Percentiles rank a stretch among this genome's conserved stretches.
Evolutionary conservation across 2,888 invertebrate genomes (phyloP).

Genomic region (Synergus japonicus): DNA sequence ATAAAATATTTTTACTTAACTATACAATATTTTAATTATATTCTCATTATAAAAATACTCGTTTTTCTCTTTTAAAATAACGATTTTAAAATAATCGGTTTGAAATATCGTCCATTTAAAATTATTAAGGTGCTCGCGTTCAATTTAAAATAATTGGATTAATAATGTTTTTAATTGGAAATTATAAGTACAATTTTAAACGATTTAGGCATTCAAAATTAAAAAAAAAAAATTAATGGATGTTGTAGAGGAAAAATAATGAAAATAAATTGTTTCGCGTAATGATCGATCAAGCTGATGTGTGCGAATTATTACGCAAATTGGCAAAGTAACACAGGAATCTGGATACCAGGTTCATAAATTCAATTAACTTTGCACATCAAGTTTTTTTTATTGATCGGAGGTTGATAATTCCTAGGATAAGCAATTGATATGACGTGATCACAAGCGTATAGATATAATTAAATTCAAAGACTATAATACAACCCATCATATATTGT

Average conservation of each 20-base stretch:
- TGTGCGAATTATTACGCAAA: not conserved
- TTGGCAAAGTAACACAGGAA: slow-evolving; percentile 15
- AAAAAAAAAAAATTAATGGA: not conserved
- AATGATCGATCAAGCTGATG: not conserved
- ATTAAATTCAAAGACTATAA: not conserved
- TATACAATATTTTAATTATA: no score
- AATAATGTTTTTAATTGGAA: no score
- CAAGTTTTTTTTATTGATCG: not conserved
- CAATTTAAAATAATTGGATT: no score
- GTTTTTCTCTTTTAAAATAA: not conserved
- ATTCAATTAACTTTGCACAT: slow-evolving; percentile 11
- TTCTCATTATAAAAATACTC: no score
- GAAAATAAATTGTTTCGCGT: not conserved
- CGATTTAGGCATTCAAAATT: not conserved
- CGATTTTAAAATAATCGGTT: no score
- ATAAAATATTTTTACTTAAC: not conserved
- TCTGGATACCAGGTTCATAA: not conserved
- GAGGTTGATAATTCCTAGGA: not conserved
- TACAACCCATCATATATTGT: not conserved
- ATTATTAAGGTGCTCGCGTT: no score
- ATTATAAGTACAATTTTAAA: not conserved
- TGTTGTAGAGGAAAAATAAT: not conserved
- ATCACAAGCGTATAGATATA: not conserved
- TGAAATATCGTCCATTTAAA: no score
- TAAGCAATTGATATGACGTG: slow-evolving; percentile 7